Base-by-base conservation (phyloP, 2,113 vertebrate genomes). In the Macrotis lagotis region DNA sequence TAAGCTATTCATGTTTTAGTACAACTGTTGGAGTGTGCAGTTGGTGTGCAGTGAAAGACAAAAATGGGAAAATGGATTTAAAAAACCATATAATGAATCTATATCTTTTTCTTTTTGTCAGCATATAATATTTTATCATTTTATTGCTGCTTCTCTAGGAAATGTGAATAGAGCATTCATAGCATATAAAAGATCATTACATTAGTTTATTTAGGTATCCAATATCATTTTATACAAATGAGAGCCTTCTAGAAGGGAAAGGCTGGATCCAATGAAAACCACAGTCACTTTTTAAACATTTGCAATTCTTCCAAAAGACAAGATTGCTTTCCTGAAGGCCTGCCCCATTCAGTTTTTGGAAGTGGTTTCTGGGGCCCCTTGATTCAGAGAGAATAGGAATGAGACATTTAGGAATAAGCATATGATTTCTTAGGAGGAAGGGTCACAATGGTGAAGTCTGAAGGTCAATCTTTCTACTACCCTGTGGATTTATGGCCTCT, bases 371-470 rank as follows among this genome's bases (percentile, higher is more conserved):
- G 95, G 96, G 48, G 66, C 48, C 94, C 91, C 96, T 74, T 96
- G 90, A 52, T 93, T 92, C 89, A 92, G 93, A 96, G 93, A 96
- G 37, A 31, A 25, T 22, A 95, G 49, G 53, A 89, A 88, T 83
- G 47, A 95, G 52, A 83, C 90, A 92, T 96, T 93, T 93, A 92
- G 96, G 95, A 97, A 97, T 28, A 96, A 50, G 74, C 90, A 0
- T 94, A 47, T 94, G 94, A 96, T 94, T 93, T 89, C 51, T 91
- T 50, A 91, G 95, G 88, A 93, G 92, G 51, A 96, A 95, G 88
- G 93, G 95, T 90, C 55, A 66, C 90, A 89, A 95, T 25, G 44
- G 83, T 91, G 44, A 92, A 95, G 83, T 26, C 59, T 88, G 3
- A 28, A 66, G 89, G 48, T 50, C 93, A 91, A 50, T 94, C 50